Evolutionary conservation across 2,888 invertebrate species (phyloP).

Genomic region (Cyclophora punctaria): DNA sequence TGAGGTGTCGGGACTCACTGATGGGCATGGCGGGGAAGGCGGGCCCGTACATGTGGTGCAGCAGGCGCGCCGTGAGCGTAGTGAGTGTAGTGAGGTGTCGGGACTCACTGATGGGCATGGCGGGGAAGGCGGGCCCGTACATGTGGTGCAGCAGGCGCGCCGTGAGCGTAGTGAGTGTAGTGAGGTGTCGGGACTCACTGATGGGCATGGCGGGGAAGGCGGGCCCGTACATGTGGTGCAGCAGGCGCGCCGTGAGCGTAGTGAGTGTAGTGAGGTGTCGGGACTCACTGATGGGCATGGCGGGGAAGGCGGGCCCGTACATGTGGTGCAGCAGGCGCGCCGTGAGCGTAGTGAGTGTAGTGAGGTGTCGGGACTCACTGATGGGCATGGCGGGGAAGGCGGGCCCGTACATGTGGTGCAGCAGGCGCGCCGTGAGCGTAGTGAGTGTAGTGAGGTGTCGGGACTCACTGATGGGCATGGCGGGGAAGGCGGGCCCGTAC

Average conservation of each 20-base stretch:
- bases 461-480: constrained; percentile 82
- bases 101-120: constrained; percentile 82
- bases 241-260: constrained; percentile 88
- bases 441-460: background rate
- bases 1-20: constrained; percentile 63
- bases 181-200: constrained; percentile 63
- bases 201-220: constrained; percentile 87
- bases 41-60: constrained; percentile 92
- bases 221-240: constrained; percentile 92
- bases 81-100: background rate
- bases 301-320: constrained; percentile 90
- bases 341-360: constrained; percentile 86
- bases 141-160: constrained; percentile 88
- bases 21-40: constrained; percentile 87
- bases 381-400: constrained; percentile 87
- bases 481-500: constrained; percentile 90
- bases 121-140: constrained; percentile 90
- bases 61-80: constrained; percentile 88
- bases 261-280: background rate
- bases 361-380: constrained; percentile 63
- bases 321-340: constrained; percentile 88
- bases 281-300: constrained; percentile 82
- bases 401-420: constrained; percentile 92
- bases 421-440: constrained; percentile 88
- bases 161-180: constrained; percentile 86